Evolutionary conservation across 2,888 invertebrate genomes (phyloP), one percentile per base, ranked within the genome.

Genomic region (Cheilosia vulpina): DNA sequence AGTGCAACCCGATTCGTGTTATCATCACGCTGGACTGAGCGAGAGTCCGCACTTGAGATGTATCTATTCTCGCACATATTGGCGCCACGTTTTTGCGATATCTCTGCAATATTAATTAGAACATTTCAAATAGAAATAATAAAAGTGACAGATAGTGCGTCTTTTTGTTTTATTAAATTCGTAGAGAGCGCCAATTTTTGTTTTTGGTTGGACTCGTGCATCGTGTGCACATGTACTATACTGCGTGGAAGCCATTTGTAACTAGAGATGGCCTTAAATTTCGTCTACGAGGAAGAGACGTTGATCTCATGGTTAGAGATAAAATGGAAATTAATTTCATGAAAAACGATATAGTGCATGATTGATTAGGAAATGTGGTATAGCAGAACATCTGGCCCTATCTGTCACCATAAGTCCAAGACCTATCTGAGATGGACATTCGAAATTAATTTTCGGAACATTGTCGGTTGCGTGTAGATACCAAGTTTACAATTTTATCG

Each of bases 51-150:
- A 19, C 17, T 50, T 15, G 34, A 24, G 11, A 19, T 38, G 17
- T 68, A 53, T 53, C 62, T 41, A 43, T 38, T 53, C 62, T 68
- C 71, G n/a, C 31, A 60, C 41, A 85, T 58, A 66, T 80, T 75
- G 84, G 84, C 84, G 84, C 84, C 80, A 81, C 76, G 68, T 76
- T 84, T 77, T 84, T 62, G 65, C 75, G 76, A 57, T 80, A 31
- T 60, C 21, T 65, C 52, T 58, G 21, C 11, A 27, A 34, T 21
- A 53, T 11, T 66, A 72, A 72, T 55, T 83, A 50, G 82, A 78
- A 13, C 82, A 71, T 57, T 57, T 52, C 9, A 50, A 58, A 52
- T 24, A 24, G 34, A 4, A 27, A 43, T 2, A 53, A 34, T 6
- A 24, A 41, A 24, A 71, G 55, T 60, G 38, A 21, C 45, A 1